These are phyloP conservation scores for Lasioglossum lativentre DNA, from an alignment of 2,888 invertebrate genomes.

Conservation along the genomic window DNA sequence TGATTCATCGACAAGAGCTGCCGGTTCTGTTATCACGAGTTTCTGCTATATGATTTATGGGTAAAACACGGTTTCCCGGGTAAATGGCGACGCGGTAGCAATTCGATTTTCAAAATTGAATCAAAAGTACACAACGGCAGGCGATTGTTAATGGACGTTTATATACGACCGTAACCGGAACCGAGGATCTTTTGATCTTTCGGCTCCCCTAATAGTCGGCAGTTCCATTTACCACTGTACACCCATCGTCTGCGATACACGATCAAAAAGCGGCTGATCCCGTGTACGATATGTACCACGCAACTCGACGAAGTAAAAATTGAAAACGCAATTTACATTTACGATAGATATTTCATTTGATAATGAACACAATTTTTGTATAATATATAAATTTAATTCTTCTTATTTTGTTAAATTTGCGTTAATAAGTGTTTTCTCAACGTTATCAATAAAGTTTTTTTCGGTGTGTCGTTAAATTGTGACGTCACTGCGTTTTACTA, in stretches of 20 bases:
- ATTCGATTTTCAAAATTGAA: slow-evolving; percentile 67
- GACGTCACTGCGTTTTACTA: no score
- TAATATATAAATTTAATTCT: no score
- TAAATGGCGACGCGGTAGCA: slow-evolving; percentile 23
- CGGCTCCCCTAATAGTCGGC: slow-evolving; percentile 26
- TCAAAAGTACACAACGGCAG: slow-evolving; percentile 49
- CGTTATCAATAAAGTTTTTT: no score
- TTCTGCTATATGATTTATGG: background rate
- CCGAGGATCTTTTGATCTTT: slow-evolving; percentile 68
- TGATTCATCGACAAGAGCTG: background rate
- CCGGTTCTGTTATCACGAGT: background rate
- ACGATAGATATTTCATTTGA: no score
- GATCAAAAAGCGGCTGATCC: slow-evolving; percentile 20
- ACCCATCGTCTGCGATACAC: slow-evolving; percentile 16
- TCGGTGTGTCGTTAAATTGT: no score
- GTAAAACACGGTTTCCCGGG: slow-evolving; percentile 5
- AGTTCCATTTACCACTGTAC: slow-evolving; percentile 40
- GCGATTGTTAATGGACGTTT: slow-evolving; percentile 68
- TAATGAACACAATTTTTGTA: no score
- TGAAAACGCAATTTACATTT: no score
- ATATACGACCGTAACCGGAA: slow-evolving; percentile 61
- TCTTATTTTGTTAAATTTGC: no score
- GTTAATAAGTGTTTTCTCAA: no score
- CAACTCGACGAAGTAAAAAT: background rate
- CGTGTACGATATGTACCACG: background rate